Base-by-base conservation (phyloP, 1,140 invertebrate genomes). In the Muscidifurax raptorellus region DNA sequence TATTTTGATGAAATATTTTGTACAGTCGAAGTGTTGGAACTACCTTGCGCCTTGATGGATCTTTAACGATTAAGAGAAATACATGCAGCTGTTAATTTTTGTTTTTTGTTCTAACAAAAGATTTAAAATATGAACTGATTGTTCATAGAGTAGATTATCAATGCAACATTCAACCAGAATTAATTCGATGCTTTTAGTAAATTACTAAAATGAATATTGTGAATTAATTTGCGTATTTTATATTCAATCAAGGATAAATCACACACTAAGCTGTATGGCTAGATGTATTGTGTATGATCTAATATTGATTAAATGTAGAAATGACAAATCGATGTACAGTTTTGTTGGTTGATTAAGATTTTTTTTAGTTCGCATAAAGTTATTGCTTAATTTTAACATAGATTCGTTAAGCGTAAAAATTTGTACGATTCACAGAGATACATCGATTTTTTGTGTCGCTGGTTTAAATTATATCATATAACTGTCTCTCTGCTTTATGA, bases 1-100 rank as follows among this genome's bases (percentile, higher is more conserved):
- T 76, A 80, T 84, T 75, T 84, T 84, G 18, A 75, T 84, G 59
- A 28, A 74, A 66, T 80, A 72, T 79, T 78, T 69, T 79, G 67
- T 71, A 52, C 36, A 72, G 67, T 77, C 32, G 3, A 76, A 78
- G 18, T 77, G 9, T 69, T 71, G 75, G 36, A 71, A 77, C 64
- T 74, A 74, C 47, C 67, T 78, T 72, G 76, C 82, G 64, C 27
- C 44, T 83, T 52, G 40, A 74, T 72, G 67, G 32, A 74, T 84
- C n/a, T 67, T 72, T 77, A 83, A 44, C 47, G 1, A 84, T 36
- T 64, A 7, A 47, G 28, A 28, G 36, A 76, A 76, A 30, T 64
- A 36, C 32, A 83, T 12, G 81, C 40, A 69, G 59, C 74, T 66
- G 59, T 30, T 83, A 67, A 40, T 77, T 47, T 67, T 67, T 66